These are phyloP conservation scores for Lasioglossum figueresi DNA, from an alignment of 2,888 invertebrate species.

Conservation along the genomic window DNA sequence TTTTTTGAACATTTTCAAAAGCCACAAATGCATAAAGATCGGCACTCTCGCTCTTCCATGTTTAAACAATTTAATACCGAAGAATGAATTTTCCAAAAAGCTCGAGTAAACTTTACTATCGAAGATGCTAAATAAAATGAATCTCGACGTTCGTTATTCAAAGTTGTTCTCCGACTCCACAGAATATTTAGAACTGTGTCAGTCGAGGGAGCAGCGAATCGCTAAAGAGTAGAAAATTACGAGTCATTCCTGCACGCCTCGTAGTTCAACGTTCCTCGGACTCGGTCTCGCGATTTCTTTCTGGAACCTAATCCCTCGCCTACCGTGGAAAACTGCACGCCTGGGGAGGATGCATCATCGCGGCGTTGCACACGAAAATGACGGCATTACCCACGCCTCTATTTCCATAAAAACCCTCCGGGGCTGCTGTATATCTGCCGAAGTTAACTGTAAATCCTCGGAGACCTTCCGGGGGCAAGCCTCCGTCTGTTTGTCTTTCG, in stretches of 20 bases:
- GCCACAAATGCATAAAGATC: too few species aligned
- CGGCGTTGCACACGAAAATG: conserved; percentile 27
- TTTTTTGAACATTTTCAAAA: too few species aligned
- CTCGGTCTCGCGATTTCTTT: conserved; percentile 3
- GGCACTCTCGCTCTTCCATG: too few species aligned
- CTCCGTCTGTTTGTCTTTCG: background rate
- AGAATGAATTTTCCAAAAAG: too few species aligned
- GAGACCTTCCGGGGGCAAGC: conserved; percentile 11
- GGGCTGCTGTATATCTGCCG: conserved; percentile 36
- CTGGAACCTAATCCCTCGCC: conserved; percentile 8
- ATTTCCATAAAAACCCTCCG: conserved; percentile 27
- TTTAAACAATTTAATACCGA: too few species aligned
- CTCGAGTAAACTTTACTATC: too few species aligned
- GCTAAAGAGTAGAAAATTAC: background rate
- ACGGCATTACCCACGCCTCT: conserved; percentile 51
- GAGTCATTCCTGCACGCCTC: background rate
- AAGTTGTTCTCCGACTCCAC: background rate
- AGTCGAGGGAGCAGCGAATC: background rate
- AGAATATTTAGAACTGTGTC: background rate
- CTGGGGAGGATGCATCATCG: background rate
- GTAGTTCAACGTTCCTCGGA: background rate
- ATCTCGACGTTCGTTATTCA: too few species aligned
- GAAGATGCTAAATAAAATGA: background rate
- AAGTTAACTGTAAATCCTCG: conserved; percentile 63
- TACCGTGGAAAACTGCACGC: conserved; percentile 15